Evolutionary conservation across 2,888 invertebrate genomes (phyloP).

Genomic region (Lepidocyrtoides sp.): DNA sequence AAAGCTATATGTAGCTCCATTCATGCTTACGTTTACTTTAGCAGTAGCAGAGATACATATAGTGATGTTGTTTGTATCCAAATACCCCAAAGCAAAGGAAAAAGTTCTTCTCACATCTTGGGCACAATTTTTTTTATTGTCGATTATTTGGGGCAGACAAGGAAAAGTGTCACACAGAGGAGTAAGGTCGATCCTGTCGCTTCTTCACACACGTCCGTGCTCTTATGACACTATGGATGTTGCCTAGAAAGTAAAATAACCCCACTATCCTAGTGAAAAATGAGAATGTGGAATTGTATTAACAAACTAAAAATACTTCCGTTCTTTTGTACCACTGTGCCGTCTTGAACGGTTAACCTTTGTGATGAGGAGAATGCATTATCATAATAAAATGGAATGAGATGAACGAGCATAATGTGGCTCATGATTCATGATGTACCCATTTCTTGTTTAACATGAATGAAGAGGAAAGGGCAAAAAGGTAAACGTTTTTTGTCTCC

Average conservation of each 20-base stretch:
- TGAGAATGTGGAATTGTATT: constrained; percentile 51
- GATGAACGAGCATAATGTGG: background rate
- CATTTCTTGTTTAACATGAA: no score
- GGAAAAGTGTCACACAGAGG: constrained; percentile 63
- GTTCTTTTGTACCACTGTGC: constrained; percentile 42
- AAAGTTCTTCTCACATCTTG: constrained; percentile 30
- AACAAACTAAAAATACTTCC: constrained; percentile 24
- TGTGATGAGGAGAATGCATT: constrained; percentile 60
- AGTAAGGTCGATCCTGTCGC: constrained; percentile 70
- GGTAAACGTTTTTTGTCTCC: no score
- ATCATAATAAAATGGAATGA: constrained; percentile 71
- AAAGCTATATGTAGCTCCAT: no score
- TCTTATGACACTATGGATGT: background rate
- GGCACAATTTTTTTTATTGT: constrained; percentile 72
- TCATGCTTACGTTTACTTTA: background rate
- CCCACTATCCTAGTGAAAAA: constrained; percentile 33
- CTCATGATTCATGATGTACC: no score
- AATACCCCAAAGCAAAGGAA: no score
- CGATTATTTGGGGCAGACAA: constrained; percentile 63
- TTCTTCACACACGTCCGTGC: background rate
- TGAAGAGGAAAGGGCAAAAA: no score
- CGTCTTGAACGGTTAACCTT: constrained; percentile 4
- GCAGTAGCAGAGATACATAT: no score
- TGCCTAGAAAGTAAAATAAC: constrained; percentile 20
- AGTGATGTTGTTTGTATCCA: no score